These are phyloP conservation scores for Petrocephalus schoutedeni DNA, from an alignment of 2,797 vertebrate genomes.

Conservation along the genomic window DNA sequence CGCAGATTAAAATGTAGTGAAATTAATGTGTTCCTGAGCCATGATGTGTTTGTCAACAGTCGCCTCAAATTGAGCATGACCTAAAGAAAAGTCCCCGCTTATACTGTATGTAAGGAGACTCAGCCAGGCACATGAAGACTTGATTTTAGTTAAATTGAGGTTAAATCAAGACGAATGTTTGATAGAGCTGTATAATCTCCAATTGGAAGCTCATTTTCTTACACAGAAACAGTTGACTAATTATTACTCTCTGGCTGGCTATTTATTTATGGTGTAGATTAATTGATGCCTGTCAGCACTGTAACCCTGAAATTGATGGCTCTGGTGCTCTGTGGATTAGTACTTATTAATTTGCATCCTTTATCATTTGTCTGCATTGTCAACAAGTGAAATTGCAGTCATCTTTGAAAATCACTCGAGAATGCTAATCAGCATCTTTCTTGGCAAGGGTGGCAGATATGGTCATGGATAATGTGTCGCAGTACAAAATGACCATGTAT, in stretches of 20 bases:
- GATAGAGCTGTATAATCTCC: conserved; percentile 16
- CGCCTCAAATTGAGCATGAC: conserved; percentile 13
- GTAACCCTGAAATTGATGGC: conserved; percentile 20
- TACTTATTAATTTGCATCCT: conserved; percentile 19
- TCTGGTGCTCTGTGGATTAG: not conserved
- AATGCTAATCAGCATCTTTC: not conserved
- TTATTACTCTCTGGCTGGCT: conserved; percentile 16
- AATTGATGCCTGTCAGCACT: conserved; percentile 11
- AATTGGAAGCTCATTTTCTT: conserved; percentile 5
- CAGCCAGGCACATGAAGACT: not conserved
- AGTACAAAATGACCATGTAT: not conserved
- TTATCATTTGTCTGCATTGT: conserved; percentile 19
- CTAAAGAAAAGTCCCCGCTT: not conserved
- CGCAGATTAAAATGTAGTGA: conserved; percentile 15
- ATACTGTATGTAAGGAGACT: not conserved
- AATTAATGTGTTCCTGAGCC: conserved; percentile 13
- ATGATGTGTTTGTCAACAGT: not conserved
- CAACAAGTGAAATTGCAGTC: not conserved
- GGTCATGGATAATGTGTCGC: not conserved
- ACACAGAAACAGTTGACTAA: conserved; percentile 18
- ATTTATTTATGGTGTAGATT: conserved; percentile 24
- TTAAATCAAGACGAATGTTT: conserved; percentile 22
- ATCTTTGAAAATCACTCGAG: conserved; percentile 13
- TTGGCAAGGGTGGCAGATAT: not conserved
- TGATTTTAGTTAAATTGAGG: conserved; percentile 18